These are phyloP conservation scores for Drosophila nebulosa DNA, from an alignment of 1,140 invertebrate species.

Conservation along the genomic window DNA sequence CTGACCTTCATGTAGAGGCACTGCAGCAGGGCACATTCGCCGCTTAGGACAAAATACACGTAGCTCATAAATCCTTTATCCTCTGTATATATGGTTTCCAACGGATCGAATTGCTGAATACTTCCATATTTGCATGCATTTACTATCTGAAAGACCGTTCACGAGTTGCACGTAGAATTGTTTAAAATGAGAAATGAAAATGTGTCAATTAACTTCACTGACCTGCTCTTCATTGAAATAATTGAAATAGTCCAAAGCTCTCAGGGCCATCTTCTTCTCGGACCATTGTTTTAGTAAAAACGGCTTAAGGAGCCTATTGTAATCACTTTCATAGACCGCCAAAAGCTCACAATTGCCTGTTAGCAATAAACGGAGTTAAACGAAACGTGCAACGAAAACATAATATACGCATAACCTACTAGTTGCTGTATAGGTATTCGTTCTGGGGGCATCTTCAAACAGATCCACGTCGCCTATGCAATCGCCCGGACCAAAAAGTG, in stretches of 20 bases:
- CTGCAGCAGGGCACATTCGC: slow-evolving; percentile 74
- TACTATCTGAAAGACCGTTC: slow-evolving; percentile 29
- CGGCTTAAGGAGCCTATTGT: slow-evolving; percentile 40
- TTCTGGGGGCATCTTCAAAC: slow-evolving; percentile 33
- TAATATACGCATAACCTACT: slow-evolving; percentile 28
- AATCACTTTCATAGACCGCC: slow-evolving; percentile 49
- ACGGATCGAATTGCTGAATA: slow-evolving; percentile 59
- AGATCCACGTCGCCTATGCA: slow-evolving; percentile 67
- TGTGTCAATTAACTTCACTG: no score
- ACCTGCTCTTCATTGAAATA: slow-evolving; percentile 53
- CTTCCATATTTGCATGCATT: slow-evolving; percentile 55
- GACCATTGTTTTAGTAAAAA: slow-evolving; percentile 51
- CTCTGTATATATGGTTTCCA: slow-evolving; percentile 65
- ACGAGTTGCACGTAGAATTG: neutral
- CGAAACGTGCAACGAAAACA: no score
- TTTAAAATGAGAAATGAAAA: neutral
- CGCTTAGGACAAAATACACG: slow-evolving; percentile 68
- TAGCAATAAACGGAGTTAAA: no score
- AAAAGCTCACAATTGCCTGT: slow-evolving; percentile 54
- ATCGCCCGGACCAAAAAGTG: slow-evolving; percentile 63
- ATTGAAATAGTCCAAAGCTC: slow-evolving; percentile 57
- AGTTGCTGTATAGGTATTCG: slow-evolving; percentile 43
- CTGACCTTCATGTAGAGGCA: slow-evolving; percentile 59
- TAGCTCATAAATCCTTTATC: slow-evolving; percentile 49
- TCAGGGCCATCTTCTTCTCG: slow-evolving; percentile 57